Conservation (phyloP, 2,888 invertebrate species). For the Achlya flavicornis region DNA sequence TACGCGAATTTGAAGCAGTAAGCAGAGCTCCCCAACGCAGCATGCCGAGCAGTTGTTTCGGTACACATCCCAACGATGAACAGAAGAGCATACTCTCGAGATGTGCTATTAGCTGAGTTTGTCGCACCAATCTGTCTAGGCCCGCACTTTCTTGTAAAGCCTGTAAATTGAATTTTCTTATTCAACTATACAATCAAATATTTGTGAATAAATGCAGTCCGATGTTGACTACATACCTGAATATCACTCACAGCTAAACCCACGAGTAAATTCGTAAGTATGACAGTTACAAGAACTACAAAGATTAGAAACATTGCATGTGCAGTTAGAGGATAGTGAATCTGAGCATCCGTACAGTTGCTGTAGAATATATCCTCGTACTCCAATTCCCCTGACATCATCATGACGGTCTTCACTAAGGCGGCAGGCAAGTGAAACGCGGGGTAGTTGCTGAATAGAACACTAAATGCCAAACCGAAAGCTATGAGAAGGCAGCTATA, state of each 20-base stretch:
- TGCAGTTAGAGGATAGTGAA: conserved; percentile 88
- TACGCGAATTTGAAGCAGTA: conserved; percentile 89
- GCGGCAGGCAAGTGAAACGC: conserved; percentile 87
- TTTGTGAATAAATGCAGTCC: conserved; percentile 20
- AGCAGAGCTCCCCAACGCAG: conserved; percentile 89
- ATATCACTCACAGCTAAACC: conserved; percentile 94
- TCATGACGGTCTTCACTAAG: conserved; percentile 91
- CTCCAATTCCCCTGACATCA: conserved; percentile 95
- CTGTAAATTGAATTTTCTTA: conserved; percentile 57
- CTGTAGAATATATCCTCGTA: conserved; percentile 92
- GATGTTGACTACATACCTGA: conserved; percentile 66
- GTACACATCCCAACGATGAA: conserved; percentile 87
- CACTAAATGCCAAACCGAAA: conserved; percentile 92
- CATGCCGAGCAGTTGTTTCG: conserved; percentile 85
- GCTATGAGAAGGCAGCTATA: conserved; percentile 92
- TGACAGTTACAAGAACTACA: conserved; percentile 91
- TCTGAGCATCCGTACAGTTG: conserved; percentile 70
- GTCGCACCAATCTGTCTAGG: conserved; percentile 90
- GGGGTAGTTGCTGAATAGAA: conserved; percentile 90
- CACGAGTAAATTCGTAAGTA: conserved; percentile 92
- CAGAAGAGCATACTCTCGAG: conserved; percentile 93
- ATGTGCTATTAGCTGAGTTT: conserved; percentile 92
- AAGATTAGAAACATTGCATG: conserved; percentile 90
- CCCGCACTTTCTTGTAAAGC: conserved; percentile 92
- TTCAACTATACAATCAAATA: background rate